Evolutionary conservation across 2,888 invertebrate species (phyloP).

Genomic region (Baccha elongata): DNA sequence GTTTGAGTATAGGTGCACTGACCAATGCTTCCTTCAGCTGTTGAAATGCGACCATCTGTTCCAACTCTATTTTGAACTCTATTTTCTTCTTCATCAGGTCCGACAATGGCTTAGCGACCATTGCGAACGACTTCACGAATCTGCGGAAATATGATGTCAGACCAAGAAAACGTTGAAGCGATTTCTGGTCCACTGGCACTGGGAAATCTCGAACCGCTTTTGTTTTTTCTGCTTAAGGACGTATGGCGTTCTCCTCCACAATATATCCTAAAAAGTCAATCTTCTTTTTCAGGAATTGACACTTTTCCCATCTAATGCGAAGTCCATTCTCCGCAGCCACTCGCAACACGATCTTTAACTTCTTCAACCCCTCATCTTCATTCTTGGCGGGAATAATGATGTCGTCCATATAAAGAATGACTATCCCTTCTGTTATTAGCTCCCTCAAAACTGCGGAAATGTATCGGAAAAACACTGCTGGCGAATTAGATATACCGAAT

Average conservation of each 20-base stretch:
- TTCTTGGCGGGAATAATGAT: constrained; percentile 34
- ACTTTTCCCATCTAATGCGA: constrained; percentile 54
- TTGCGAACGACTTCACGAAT: constrained; percentile 37
- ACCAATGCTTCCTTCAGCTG: constrained; percentile 29
- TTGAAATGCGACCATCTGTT: constrained; percentile 68
- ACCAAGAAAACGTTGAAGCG: too few species aligned
- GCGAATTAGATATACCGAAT: constrained; percentile 41
- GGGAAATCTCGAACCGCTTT: constrained; percentile 57
- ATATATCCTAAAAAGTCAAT: too few species aligned
- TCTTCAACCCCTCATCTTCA: constrained; percentile 19
- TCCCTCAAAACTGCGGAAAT: too few species aligned
- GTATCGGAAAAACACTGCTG: constrained; percentile 22
- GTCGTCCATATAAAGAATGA: constrained; percentile 5
- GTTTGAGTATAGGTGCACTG: constrained; percentile 25
- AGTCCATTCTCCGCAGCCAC: constrained; percentile 37
- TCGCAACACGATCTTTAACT: constrained; percentile 28
- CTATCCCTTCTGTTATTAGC: too few species aligned
- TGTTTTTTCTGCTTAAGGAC: constrained; percentile 47
- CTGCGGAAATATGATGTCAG: constrained; percentile 62
- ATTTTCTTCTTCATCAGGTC: constrained; percentile 69
- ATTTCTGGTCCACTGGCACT: constrained; percentile 54
- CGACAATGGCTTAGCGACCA: constrained; percentile 42
- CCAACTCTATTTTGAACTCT: constrained; percentile 70
- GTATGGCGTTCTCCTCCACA: constrained; percentile 62
- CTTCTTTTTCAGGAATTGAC: constrained; percentile 48